Evolutionary conservation across 2,797 vertebrate species (phyloP).

Genomic region (Siniperca scherzeri): DNA sequence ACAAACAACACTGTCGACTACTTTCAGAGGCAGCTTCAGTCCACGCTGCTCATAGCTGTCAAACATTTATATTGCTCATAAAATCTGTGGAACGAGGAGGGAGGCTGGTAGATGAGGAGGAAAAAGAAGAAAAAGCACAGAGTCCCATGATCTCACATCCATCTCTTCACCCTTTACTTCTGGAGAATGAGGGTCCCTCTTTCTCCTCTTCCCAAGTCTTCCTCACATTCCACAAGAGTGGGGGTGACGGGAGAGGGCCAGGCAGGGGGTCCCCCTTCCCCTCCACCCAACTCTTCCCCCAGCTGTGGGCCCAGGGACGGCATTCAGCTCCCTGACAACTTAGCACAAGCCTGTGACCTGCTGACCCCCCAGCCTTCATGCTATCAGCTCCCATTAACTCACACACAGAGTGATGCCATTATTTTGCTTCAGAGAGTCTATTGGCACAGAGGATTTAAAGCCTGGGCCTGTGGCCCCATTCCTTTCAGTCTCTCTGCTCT

Average conservation of each 20-base stretch:
- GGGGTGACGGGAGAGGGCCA: constrained; percentile 70
- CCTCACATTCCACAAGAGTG: constrained; percentile 81
- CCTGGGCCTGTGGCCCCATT: constrained; percentile 82
- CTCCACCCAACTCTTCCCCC: constrained; percentile 71
- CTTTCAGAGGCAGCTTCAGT: constrained; percentile 54
- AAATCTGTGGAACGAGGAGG: constrained; percentile 36
- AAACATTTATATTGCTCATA: constrained; percentile 50
- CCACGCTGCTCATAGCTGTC: constrained; percentile 42
- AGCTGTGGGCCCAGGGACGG: constrained; percentile 78
- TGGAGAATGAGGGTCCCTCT: constrained; percentile 53
- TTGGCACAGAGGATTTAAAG: constrained; percentile 87
- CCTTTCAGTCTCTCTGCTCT: constrained; percentile 88
- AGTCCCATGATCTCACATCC: constrained; percentile 74
- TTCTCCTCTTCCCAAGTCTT: constrained; percentile 62
- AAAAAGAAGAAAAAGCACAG: constrained; percentile 23
- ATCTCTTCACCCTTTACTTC: constrained; percentile 56
- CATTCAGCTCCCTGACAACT: constrained; percentile 92
- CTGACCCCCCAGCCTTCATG: constrained; percentile 88
- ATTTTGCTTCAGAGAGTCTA: constrained; percentile 90
- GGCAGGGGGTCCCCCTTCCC: constrained; percentile 79
- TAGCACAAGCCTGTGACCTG: constrained; percentile 85
- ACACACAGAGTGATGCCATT: constrained; percentile 88
- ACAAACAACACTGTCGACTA: constrained; percentile 47
- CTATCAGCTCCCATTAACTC: constrained; percentile 93
- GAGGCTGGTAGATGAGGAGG: constrained; percentile 31